Conservation (phyloP, 1,140 invertebrate species). For the Tyrophagus putrescentiae region DNA sequence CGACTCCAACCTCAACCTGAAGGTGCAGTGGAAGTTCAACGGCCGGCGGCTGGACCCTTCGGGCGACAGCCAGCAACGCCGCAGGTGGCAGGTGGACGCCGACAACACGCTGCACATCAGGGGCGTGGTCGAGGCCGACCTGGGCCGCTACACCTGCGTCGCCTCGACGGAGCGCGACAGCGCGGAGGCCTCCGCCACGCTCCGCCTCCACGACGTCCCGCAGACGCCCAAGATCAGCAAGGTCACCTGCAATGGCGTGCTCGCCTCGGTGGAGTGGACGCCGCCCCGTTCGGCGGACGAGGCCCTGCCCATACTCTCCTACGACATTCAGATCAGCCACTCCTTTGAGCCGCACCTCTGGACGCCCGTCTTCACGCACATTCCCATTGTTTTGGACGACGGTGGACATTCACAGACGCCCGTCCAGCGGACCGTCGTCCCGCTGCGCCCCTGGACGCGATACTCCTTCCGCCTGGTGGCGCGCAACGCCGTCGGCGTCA, state of each 20-base stretch:
- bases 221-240: slow-evolving; percentile 57
- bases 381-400: too few relatives aligned
- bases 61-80: slow-evolving; percentile 47
- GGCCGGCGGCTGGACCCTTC: slow-evolving; percentile 72
- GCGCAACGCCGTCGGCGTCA: slow-evolving; percentile 79
- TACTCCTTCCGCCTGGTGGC: slow-evolving; percentile 91
- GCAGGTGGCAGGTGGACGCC: too few relatives aligned
- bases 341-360: slow-evolving; percentile 82
- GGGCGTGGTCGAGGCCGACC: slow-evolving; percentile 82
- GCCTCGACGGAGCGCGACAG: slow-evolving; percentile 75
- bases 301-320: slow-evolving; percentile 77
- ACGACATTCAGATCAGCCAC: slow-evolving; percentile 83
- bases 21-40: slow-evolving; percentile 75
- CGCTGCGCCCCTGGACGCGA: slow-evolving; percentile 78
- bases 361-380: slow-evolving; percentile 55
- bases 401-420: too few relatives aligned
- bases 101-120: slow-evolving; percentile 86
- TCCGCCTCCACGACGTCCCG: slow-evolving; percentile 88
- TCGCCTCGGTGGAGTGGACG: slow-evolving; percentile 63
- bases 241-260: slow-evolving; percentile 50
- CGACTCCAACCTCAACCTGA: slow-evolving; percentile 58
- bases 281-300: slow-evolving; percentile 85
- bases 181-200: slow-evolving; percentile 59
- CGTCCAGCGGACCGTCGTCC: slow-evolving; percentile 53
- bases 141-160: slow-evolving; percentile 84